A percentile compares a stretch with the other conserved stretches of the same genome.
Evolutionary conservation across 2,888 invertebrate genomes (phyloP).

Genomic region (Hirtodrosophila histrioides): DNA sequence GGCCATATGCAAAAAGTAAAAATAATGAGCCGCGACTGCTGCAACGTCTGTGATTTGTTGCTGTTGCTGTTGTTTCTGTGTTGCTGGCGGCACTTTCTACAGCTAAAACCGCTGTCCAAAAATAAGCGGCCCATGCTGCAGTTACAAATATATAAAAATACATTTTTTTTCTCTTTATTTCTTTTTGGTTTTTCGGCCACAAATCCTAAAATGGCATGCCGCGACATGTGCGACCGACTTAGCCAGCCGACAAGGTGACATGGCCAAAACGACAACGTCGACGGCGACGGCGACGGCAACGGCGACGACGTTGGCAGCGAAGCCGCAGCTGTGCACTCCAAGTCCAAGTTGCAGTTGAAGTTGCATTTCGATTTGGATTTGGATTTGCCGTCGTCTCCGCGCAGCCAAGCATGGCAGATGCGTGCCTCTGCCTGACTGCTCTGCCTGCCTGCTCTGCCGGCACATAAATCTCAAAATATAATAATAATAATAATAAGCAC

Average conservation of each 20-base stretch:
- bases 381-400: conserved; percentile 22
- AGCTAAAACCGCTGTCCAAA: conserved; percentile 63
- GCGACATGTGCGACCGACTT: conserved; percentile 81
- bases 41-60: conserved; percentile 57
- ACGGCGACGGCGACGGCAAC: conserved; percentile 17
- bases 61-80: conserved; percentile 27
- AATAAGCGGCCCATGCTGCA: conserved; percentile 73
- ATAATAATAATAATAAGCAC: conserved; percentile 56
- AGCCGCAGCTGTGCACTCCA: conserved; percentile 54
- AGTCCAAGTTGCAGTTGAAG: conserved; percentile 36
- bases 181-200: conserved; percentile 62
- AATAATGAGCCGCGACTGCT: conserved; percentile 66
- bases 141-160: conserved; percentile 34
- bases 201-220: conserved; percentile 81
- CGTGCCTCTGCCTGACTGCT: conserved; percentile 41
- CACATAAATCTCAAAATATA: conserved; percentile 68
- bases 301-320: conserved; percentile 15
- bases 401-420: conserved; percentile 66
- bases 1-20: conserved; percentile 71
- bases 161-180: conserved; percentile 39
- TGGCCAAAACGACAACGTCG: conserved; percentile 44
- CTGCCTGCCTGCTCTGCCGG: conserved; percentile 29
- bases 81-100: conserved; percentile 72
- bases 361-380: conserved; percentile 11
- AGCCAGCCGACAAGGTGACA: conserved; percentile 75